These are phyloP conservation scores for Hypanus sabinus DNA, from an alignment of 2,113 vertebrate species.

Conservation along the genomic window DNA sequence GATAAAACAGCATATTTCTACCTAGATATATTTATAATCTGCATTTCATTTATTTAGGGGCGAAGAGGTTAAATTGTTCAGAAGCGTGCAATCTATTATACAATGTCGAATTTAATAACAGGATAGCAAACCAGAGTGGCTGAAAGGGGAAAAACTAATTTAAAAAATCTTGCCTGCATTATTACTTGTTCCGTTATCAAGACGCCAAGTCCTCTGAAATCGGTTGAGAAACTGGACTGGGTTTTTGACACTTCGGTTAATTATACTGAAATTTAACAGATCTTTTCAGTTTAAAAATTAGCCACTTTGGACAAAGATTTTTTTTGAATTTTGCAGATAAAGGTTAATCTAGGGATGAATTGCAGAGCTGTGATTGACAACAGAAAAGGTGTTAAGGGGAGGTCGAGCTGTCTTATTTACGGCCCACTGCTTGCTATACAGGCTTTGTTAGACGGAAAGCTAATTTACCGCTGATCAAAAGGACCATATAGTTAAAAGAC, in stretches of 20 bases:
- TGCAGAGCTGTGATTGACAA: slow-evolving; percentile 35
- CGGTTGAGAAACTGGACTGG: slow-evolving; percentile 44
- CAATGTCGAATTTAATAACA: slow-evolving; percentile 30
- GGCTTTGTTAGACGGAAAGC: slow-evolving; percentile 39
- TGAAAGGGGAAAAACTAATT: slow-evolving; percentile 7
- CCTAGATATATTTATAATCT: background rate
- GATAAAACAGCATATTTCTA: background rate
- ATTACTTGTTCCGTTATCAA: slow-evolving; percentile 34
- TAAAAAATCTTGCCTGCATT: slow-evolving; percentile 32
- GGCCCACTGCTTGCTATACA: slow-evolving; percentile 68
- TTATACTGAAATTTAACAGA: slow-evolving; percentile 48
- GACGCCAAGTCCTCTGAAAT: background rate
- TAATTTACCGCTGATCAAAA: slow-evolving; percentile 35
- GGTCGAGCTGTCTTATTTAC: slow-evolving; percentile 63
- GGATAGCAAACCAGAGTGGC: slow-evolving; percentile 25
- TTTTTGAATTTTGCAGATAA: slow-evolving; percentile 40
- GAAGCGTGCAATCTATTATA: slow-evolving; percentile 33
- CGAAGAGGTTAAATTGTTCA: slow-evolving; percentile 30
- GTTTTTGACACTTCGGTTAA: slow-evolving; percentile 47
- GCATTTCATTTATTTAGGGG: background rate
- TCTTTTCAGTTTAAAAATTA: slow-evolving; percentile 38
- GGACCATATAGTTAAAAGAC: slow-evolving; percentile 35
- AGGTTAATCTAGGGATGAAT: slow-evolving; percentile 34
- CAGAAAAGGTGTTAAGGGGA: slow-evolving; percentile 33
- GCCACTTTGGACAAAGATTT: slow-evolving; percentile 15